phyloP scores from a whole-genome alignment of 2,888 invertebrate genomes.

The Drosophila buzzatii region DNA sequence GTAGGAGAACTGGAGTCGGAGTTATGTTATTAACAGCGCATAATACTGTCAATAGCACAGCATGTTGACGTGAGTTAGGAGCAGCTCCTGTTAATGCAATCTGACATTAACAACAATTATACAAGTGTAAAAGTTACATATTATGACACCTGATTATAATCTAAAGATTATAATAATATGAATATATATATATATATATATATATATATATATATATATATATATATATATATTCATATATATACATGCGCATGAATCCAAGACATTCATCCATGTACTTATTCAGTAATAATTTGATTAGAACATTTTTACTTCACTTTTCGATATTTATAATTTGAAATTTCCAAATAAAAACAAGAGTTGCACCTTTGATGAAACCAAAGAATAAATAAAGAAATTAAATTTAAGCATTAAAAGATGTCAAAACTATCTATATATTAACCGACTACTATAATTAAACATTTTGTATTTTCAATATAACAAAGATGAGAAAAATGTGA shows the following conservation, averaged over 20 bases:
- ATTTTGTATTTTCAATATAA: neutral
- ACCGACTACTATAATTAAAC: neutral
- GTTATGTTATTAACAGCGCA: too few relatives aligned
- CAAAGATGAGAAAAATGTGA: neutral
- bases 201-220: too few relatives aligned
- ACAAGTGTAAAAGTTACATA: too few relatives aligned
- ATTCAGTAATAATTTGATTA: neutral
- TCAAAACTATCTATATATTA: neutral
- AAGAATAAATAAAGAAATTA: too few relatives aligned
- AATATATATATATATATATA: too few relatives aligned
- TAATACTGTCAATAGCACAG: too few relatives aligned
- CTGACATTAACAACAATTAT: too few relatives aligned
- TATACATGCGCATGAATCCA: neutral
- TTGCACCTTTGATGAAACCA: neutral
- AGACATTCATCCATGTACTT: neutral
- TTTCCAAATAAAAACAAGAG: neutral
- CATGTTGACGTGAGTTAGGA: too few relatives aligned
- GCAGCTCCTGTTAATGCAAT: too few relatives aligned
- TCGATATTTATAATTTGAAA: constrained; percentile 5
- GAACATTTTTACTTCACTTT: neutral
- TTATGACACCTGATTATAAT: neutral
- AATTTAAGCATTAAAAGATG: neutral
- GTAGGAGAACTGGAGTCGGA: too few relatives aligned
- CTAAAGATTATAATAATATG: too few relatives aligned
- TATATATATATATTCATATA: neutral